These are phyloP conservation scores for Luehdorfia chinensis DNA, from an alignment of 1,140 invertebrate genomes.

Conservation along the genomic window DNA sequence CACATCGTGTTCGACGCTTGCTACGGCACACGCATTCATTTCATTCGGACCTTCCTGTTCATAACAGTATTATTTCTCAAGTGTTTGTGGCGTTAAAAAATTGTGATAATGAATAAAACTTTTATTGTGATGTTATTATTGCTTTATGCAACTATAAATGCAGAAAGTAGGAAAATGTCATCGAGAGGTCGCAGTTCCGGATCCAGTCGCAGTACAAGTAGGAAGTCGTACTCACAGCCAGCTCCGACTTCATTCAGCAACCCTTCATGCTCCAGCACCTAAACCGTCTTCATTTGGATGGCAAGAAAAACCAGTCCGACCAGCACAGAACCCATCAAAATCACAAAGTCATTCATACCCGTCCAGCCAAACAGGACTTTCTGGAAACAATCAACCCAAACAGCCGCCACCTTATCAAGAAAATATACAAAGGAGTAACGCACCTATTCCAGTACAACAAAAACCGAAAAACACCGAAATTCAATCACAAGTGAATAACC, in stretches of 20 bases:
- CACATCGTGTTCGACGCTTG: constrained; percentile 34
- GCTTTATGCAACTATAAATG: constrained; percentile 28
- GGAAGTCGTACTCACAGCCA: constrained; percentile 50
- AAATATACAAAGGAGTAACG: constrained; percentile 47
- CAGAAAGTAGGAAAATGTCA: constrained; percentile 51
- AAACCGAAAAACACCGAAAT: constrained; percentile 14
- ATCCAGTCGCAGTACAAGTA: constrained; percentile 23
- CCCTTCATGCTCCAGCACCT: constrained; percentile 50
- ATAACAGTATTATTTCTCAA: neutral
- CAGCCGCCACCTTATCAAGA: constrained; percentile 40
- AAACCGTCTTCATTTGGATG: constrained; percentile 64
- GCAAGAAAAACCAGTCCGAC: constrained; percentile 59
- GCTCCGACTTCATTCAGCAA: constrained; percentile 59
- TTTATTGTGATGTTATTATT: constrained; percentile 30
- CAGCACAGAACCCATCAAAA: constrained; percentile 37
- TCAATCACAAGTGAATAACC: constrained; percentile 27
- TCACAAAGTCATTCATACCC: constrained; percentile 62
- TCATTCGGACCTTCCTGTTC: constrained; percentile 3
- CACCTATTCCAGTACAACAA: constrained; percentile 30
- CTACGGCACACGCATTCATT: constrained; percentile 19
- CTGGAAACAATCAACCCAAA: constrained; percentile 48
- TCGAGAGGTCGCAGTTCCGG: constrained; percentile 41
- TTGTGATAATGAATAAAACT: constrained; percentile 33
- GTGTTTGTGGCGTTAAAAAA: constrained; percentile 3
- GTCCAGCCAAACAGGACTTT: constrained; percentile 61